Percentiles rank a stretch among this genome's conserved stretches.
Conservation (phyloP, 2,113 vertebrate genomes). For the Halcyon senegalensis region DNA sequence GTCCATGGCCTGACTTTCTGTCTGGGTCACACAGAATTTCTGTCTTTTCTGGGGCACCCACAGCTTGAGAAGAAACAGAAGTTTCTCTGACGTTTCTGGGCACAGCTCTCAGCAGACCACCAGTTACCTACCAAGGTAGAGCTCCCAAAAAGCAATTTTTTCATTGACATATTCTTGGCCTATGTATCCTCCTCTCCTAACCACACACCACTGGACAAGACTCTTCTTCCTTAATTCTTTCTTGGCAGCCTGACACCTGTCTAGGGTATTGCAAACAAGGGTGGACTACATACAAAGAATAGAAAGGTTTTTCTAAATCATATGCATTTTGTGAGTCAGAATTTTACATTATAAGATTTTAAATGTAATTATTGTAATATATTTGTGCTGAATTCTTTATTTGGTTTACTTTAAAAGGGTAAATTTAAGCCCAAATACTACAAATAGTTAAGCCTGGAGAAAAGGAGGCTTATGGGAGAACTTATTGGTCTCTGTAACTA, state of each 20-base stretch:
- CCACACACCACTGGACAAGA: background rate
- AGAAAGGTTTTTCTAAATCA: background rate
- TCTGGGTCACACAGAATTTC: background rate
- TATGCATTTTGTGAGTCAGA: background rate
- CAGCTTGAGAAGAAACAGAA: background rate
- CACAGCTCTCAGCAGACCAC: background rate
- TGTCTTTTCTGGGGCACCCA: background rate
- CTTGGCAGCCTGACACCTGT: background rate
- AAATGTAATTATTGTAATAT: background rate
- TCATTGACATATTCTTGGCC: background rate
- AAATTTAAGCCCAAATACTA: background rate
- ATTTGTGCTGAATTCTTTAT: background rate
- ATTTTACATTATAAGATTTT: background rate
- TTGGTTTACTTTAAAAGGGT: background rate
- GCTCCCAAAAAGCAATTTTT: background rate
- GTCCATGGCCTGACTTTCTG: background rate
- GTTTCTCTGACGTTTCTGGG: background rate
- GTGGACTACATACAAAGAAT: background rate
- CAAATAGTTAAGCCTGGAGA: background rate
- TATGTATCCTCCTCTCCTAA: background rate
- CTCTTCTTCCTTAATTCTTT: background rate
- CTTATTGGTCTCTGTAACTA: too few relatives aligned
- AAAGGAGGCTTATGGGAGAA: background rate
- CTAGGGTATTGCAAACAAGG: background rate
- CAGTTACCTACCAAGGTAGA: background rate